These are phyloP conservation scores for Mercenaria mercenaria DNA, from an alignment of 1,140 invertebrate genomes.

Conservation along the genomic window DNA sequence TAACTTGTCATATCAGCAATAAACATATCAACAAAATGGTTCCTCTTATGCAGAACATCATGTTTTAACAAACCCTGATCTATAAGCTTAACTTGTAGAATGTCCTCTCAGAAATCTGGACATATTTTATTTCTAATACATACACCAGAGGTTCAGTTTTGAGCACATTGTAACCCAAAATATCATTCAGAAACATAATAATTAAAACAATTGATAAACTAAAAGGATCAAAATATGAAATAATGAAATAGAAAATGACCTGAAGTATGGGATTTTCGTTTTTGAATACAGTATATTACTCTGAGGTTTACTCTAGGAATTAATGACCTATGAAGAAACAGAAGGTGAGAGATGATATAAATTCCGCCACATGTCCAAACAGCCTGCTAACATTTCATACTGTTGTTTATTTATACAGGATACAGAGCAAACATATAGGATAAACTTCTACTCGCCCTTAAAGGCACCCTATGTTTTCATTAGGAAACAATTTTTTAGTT, in stretches of 20 bases:
- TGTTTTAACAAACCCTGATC: not conserved
- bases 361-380: slow-evolving; percentile 36
- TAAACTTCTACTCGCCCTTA: not conserved
- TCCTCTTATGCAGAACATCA: not conserved
- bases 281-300: too few relatives aligned
- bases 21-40: slow-evolving; percentile 26
- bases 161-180: too few relatives aligned
- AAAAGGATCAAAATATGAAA: too few relatives aligned
- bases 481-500: not conserved
- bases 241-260: too few relatives aligned
- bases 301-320: too few relatives aligned
- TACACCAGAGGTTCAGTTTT: too few relatives aligned
- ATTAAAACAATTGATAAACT: too few relatives aligned
- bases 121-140: too few relatives aligned
- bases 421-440: not conserved
- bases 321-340: not conserved
- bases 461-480: not conserved
- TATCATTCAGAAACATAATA: too few relatives aligned
- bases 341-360: not conserved
- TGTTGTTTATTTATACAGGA: slow-evolving; percentile 14
- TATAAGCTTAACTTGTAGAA: too few relatives aligned
- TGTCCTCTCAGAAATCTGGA: too few relatives aligned
- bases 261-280: too few relatives aligned
- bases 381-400: slow-evolving; percentile 9
- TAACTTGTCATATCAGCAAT: not conserved